Evolutionary conservation across 2,888 invertebrate species (phyloP).

Genomic region (Frankliniella fusca): DNA sequence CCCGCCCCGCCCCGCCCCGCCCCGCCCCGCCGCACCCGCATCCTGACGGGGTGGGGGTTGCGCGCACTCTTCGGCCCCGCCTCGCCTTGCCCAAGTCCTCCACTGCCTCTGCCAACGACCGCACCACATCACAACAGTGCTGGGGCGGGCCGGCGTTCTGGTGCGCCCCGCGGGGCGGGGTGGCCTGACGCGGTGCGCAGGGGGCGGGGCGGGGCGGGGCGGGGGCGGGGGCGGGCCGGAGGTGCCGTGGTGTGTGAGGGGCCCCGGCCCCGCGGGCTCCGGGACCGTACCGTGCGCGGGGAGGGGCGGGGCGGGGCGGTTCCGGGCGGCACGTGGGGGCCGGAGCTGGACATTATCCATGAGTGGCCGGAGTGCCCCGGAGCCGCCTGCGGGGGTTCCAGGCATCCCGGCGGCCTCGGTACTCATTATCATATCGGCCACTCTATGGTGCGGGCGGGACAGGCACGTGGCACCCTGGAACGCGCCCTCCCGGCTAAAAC

Average conservation of each 20-base stretch:
- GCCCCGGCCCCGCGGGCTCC: too few relatives aligned
- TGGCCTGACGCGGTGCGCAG: not conserved
- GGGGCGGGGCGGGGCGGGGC: not conserved
- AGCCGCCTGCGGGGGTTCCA: not conserved
- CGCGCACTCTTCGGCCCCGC: too few relatives aligned
- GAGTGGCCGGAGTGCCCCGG: not conserved
- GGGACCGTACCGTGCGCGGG: not conserved
- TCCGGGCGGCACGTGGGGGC: not conserved
- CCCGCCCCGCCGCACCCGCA: too few relatives aligned
- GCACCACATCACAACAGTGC: too few relatives aligned
- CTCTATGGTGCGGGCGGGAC: not conserved
- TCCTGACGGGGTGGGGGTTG: too few relatives aligned
- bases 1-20: too few relatives aligned
- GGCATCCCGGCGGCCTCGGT: not conserved
- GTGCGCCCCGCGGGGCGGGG: not conserved
- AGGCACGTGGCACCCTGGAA: too few relatives aligned
- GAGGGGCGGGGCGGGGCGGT: not conserved
- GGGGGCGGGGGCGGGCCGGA: not conserved
- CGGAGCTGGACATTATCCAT: not conserved
- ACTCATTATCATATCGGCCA: conserved; percentile 10
- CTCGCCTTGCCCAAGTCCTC: too few relatives aligned
- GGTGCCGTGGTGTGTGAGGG: not conserved
- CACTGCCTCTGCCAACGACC: too few relatives aligned
- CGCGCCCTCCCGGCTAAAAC: too few relatives aligned
- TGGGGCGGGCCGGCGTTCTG: not conserved